phyloP scores from a whole-genome alignment of 2,113 vertebrate genomes.

The Aldabrachelys gigantea region DNA sequence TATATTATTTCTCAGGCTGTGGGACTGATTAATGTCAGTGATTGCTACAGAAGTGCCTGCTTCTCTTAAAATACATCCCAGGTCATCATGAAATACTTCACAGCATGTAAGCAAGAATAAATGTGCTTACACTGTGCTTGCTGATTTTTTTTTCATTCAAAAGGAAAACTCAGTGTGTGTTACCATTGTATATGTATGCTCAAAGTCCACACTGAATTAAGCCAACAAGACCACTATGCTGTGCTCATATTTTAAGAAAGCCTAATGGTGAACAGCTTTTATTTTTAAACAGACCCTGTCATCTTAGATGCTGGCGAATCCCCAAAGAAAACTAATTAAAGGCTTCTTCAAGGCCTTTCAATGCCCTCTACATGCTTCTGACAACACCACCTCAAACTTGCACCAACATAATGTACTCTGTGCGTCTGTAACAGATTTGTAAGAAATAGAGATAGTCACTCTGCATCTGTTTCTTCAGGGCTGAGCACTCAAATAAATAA shows the following conservation, averaged over 20 bases:
- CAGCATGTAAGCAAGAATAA: constrained; percentile 5
- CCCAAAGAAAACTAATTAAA: constrained; percentile 6
- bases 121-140: neutral
- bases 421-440: neutral
- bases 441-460: neutral
- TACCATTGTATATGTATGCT: neutral
- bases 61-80: neutral
- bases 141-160: constrained; percentile 32
- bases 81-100: neutral
- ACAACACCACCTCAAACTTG: neutral
- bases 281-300: constrained; percentile 11
- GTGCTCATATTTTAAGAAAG: neutral
- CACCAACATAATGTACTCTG: neutral
- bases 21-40: neutral
- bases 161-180: constrained; percentile 8
- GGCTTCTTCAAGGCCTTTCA: neutral
- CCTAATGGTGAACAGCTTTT: neutral
- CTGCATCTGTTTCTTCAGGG: neutral
- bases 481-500: neutral
- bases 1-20: neutral
- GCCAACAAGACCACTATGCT: neutral
- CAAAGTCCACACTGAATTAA: neutral
- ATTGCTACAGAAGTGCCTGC: fast-evolving
- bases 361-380: constrained; percentile 6
- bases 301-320: neutral